phyloP scores from a whole-genome alignment of 2,888 invertebrate genomes.

The Spodoptera picta region DNA sequence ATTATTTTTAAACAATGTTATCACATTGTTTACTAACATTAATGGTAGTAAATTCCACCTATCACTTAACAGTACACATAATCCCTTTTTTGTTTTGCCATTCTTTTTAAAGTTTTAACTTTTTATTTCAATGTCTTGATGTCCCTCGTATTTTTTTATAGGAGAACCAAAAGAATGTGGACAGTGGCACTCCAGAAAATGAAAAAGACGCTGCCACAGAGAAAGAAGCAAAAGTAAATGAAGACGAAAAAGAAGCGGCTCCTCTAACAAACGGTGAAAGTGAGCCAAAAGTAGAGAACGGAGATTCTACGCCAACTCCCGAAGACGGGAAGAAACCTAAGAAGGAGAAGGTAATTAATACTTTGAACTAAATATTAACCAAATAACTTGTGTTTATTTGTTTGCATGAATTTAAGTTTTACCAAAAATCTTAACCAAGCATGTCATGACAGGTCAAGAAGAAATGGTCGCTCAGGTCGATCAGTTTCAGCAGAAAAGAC shows the following conservation, averaged over 20 bases:
- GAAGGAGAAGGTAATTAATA: conserved; percentile 89
- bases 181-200: conserved; percentile 89
- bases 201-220: conserved; percentile 92
- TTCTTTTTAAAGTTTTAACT: conserved; percentile 6
- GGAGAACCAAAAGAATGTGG: conserved; percentile 89
- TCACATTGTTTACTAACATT: background rate
- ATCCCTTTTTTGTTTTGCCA: too few species aligned
- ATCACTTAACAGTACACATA: too few species aligned
- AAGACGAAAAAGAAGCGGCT: conserved; percentile 68
- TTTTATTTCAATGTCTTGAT: background rate
- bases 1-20: background rate
- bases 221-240: conserved; percentile 85
- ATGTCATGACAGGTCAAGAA: conserved; percentile 91
- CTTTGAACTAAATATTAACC: background rate
- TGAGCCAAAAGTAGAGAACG: conserved; percentile 80
- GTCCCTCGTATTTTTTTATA: conserved; percentile 63
- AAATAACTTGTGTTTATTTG: conserved; percentile 32
- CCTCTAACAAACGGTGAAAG: conserved; percentile 81
- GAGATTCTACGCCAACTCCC: conserved; percentile 74
- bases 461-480: conserved; percentile 96
- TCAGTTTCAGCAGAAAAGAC: conserved; percentile 96
- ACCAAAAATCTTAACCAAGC: conserved; percentile 64
- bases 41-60: too few species aligned
- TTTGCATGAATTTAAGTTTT: conserved; percentile 59
- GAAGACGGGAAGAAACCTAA: conserved; percentile 90